Percentiles rank a stretch among this genome's conserved stretches.
Conservation (phyloP, 2,888 invertebrate genomes). For the Diplolepis rosae region DNA sequence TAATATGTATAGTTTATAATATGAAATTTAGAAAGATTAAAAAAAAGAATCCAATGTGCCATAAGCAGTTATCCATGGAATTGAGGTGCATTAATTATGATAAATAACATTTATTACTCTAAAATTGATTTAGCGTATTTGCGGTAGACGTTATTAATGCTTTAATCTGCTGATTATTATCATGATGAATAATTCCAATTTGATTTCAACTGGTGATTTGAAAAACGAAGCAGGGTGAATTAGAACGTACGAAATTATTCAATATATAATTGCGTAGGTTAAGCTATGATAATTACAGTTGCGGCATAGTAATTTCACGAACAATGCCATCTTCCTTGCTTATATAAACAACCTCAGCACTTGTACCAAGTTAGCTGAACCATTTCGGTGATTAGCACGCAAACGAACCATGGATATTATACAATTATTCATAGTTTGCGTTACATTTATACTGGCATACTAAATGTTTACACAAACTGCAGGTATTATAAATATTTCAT, state of each 20-base stretch:
- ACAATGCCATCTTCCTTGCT: conserved; percentile 42
- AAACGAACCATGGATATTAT: conserved; percentile 45
- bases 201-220: too few species aligned
- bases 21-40: too few species aligned
- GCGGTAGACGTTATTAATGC: too few species aligned
- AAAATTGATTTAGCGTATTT: too few species aligned
- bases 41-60: too few species aligned
- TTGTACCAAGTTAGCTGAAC: conserved; percentile 25
- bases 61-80: too few species aligned
- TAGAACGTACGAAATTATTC: not conserved
- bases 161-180: too few species aligned
- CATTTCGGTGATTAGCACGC: conserved; percentile 40
- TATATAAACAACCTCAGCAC: conserved; percentile 45
- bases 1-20: too few species aligned
- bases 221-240: too few species aligned
- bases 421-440: conserved; percentile 43
- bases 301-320: conserved; percentile 37
- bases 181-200: too few species aligned
- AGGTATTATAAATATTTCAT: not conserved
- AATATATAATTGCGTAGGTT: not conserved
- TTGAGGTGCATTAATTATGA: too few species aligned
- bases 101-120: too few species aligned
- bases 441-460: not conserved
- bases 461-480: not conserved
- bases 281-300: conserved; percentile 13